phyloP scores from a whole-genome alignment of 2,113 vertebrate species.

The Tachysurus fulvidraco region DNA sequence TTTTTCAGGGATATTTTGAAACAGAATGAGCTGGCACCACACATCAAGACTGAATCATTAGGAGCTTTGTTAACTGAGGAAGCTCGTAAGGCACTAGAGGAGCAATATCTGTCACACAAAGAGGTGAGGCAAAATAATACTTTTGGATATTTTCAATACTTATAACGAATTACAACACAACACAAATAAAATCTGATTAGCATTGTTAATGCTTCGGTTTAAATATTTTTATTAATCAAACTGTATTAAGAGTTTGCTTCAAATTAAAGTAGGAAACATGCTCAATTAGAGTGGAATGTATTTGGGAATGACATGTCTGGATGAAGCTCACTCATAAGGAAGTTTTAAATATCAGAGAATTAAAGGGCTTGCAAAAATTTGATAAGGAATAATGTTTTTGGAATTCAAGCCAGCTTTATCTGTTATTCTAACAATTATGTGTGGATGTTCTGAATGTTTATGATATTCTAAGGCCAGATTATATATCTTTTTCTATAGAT shows the following conservation, averaged over 20 bases:
- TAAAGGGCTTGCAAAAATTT: background rate
- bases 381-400: background rate
- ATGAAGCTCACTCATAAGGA: background rate
- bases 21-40: conserved; percentile 68
- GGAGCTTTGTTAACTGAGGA: conserved; percentile 74
- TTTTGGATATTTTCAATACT: background rate
- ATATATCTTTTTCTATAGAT: conserved; percentile 50
- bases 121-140: conserved; percentile 69
- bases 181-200: background rate
- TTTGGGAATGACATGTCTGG: background rate
- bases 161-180: too few relatives aligned
- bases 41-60: conserved; percentile 70
- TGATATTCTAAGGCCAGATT: background rate
- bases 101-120: conserved; percentile 73
- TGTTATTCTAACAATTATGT: background rate
- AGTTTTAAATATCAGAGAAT: background rate
- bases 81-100: conserved; percentile 70
- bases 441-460: too few relatives aligned
- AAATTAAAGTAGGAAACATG: background rate
- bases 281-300: background rate
- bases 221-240: background rate
- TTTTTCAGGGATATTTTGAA: conserved; percentile 78
- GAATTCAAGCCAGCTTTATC: background rate
- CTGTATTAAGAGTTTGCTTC: background rate
- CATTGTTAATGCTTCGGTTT: too few relatives aligned